phyloP scores from a whole-genome alignment of 2,797 vertebrate species.

The Diceros bicornis region DNA sequence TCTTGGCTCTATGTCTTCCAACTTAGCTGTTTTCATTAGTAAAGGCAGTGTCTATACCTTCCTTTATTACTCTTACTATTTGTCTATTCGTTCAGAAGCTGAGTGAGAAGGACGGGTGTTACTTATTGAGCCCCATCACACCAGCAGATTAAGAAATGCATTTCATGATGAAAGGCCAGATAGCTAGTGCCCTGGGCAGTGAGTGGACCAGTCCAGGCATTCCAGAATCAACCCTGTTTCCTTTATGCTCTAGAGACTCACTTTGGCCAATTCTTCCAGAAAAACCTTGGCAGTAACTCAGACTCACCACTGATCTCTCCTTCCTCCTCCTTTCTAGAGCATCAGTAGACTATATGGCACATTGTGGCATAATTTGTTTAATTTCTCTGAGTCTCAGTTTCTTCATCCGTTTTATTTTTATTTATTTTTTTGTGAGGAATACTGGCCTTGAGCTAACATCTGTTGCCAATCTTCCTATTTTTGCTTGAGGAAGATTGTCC shows the following conservation, averaged over 20 bases:
- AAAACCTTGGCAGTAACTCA: background rate
- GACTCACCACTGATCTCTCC: background rate
- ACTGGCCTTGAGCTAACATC: too few species aligned
- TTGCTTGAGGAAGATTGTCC: too few species aligned
- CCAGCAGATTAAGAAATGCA: background rate
- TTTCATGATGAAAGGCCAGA: background rate
- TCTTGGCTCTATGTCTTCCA: background rate
- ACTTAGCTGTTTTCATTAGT: background rate
- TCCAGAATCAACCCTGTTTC: background rate
- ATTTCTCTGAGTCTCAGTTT: background rate
- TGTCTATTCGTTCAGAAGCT: constrained; percentile 13
- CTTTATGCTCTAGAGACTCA: background rate
- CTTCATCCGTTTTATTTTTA: background rate
- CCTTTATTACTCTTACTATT: background rate
- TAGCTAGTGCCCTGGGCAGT: background rate
- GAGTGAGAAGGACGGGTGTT: background rate
- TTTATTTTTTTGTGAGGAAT: too few species aligned
- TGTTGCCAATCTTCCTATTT: too few species aligned
- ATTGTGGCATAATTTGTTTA: background rate
- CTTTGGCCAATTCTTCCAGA: background rate
- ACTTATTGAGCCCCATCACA: background rate
- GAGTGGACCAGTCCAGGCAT: background rate
- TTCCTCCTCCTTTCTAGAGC: background rate
- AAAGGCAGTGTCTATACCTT: background rate
- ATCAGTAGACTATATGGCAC: background rate